phyloP scores from a whole-genome alignment of 2,888 invertebrate genomes.

The Dendrolimus pini region DNA sequence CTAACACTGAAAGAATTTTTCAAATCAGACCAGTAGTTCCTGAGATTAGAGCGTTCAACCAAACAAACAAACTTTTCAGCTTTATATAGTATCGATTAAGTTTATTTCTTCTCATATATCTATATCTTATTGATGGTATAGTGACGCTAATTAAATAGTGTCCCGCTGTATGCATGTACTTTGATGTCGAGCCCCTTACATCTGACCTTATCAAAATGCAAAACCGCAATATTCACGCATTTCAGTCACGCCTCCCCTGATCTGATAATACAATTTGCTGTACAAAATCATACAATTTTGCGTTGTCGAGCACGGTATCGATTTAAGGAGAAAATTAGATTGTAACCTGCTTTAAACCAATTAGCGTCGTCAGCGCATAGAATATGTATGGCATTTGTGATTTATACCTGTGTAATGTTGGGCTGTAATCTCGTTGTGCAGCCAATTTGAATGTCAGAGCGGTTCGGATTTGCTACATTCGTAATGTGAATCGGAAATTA shows the following conservation, averaged over 20 bases:
- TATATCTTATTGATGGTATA: too few species aligned
- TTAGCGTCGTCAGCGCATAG: slow-evolving; percentile 22
- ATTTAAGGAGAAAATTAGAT: slow-evolving; percentile 49
- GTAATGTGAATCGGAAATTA: slow-evolving; percentile 14
- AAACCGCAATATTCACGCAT: not conserved
- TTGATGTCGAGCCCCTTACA: too few species aligned
- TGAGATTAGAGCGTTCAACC: too few species aligned
- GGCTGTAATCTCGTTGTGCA: slow-evolving; percentile 2
- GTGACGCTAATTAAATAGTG: too few species aligned
- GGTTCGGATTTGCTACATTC: slow-evolving; percentile 2
- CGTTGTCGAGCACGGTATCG: slow-evolving; percentile 43
- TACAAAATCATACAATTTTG: slow-evolving; percentile 56
- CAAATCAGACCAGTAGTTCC: too few species aligned
- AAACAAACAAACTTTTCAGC: too few species aligned
- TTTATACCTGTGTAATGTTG: not conserved
- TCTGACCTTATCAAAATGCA: too few species aligned
- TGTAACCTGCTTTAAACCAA: slow-evolving; percentile 46
- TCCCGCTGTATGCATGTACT: too few species aligned
- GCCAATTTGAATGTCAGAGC: not conserved
- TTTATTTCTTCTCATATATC: too few species aligned
- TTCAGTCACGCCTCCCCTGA: slow-evolving; percentile 42
- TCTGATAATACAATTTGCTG: slow-evolving; percentile 49
- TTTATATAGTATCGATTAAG: too few species aligned
- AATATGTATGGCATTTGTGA: slow-evolving; percentile 10
- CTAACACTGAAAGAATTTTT: too few species aligned